Conservation (phyloP, 2,113 vertebrate genomes). For the Trichechus manatus region DNA sequence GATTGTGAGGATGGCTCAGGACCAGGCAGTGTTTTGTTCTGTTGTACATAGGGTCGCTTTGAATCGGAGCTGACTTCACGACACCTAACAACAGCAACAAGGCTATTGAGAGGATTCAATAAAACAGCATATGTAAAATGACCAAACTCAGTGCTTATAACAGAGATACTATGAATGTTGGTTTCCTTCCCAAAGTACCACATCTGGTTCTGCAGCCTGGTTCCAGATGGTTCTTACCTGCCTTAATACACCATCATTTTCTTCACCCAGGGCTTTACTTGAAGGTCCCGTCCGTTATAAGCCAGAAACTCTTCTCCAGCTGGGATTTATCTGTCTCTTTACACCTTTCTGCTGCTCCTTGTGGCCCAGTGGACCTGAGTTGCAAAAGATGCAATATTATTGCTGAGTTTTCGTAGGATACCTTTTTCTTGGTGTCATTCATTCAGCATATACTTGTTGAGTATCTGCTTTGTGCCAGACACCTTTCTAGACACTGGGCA, state of each 20-base stretch:
- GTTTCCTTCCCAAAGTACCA: neutral
- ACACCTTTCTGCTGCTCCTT: neutral
- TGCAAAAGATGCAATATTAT: fast-evolving
- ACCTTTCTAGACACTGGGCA: neutral
- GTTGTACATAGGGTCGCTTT: no score
- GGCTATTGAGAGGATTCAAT: neutral
- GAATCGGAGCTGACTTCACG: no score
- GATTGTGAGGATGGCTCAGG: no score
- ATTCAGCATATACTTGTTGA: neutral
- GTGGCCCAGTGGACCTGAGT: neutral
- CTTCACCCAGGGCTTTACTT: fast-evolving
- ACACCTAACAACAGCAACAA: no score
- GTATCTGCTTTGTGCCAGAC: neutral
- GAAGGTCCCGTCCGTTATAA: neutral
- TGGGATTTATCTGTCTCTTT: neutral
- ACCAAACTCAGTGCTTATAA: neutral
- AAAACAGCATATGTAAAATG: neutral
- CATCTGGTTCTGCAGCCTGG: no score
- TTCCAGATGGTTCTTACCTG: neutral
- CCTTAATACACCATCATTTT: fast-evolving
- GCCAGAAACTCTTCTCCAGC: neutral
- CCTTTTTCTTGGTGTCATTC: neutral
- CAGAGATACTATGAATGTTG: neutral
- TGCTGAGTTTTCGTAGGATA: neutral
- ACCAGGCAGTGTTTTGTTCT: no score